phyloP scores from a whole-genome alignment of 2,113 vertebrate genomes.

The Hyperopisus bebe region DNA sequence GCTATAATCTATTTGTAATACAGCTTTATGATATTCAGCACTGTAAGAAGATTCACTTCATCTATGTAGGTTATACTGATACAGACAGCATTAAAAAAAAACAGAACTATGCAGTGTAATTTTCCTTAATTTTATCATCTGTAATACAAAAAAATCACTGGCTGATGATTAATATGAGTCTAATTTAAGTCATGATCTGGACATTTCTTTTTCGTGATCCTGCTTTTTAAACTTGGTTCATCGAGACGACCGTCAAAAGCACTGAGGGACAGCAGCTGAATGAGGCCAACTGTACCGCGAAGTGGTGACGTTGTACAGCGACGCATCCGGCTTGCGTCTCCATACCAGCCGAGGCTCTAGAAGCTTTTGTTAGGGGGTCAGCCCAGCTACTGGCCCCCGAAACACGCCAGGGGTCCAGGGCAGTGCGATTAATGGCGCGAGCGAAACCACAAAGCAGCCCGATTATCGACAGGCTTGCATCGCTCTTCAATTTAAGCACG shows the following conservation, averaged over 20 bases:
- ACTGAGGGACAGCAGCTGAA: neutral
- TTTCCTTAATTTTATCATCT: neutral
- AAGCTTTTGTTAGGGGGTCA: neutral
- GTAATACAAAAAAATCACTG: neutral
- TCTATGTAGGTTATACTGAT: neutral
- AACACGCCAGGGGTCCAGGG: neutral
- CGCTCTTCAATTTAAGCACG: neutral
- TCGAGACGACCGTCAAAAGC: neutral
- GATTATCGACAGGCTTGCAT: neutral
- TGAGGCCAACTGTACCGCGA: neutral
- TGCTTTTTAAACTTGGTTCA: neutral
- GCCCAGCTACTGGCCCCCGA: neutral
- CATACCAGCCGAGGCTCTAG: neutral
- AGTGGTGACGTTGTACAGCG: neutral
- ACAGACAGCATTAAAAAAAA: neutral
- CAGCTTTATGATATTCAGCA: neutral
- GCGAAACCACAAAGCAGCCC: neutral
- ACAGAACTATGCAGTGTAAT: neutral
- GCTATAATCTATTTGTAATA: neutral
- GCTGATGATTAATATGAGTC: neutral
- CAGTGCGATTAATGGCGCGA: neutral
- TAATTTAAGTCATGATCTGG: neutral
- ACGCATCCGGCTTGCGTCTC: neutral
- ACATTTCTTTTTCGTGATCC: neutral
- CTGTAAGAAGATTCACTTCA: neutral